Base-by-base conservation (phyloP, 2,888 invertebrate genomes). In the Papilio gigon region DNA sequence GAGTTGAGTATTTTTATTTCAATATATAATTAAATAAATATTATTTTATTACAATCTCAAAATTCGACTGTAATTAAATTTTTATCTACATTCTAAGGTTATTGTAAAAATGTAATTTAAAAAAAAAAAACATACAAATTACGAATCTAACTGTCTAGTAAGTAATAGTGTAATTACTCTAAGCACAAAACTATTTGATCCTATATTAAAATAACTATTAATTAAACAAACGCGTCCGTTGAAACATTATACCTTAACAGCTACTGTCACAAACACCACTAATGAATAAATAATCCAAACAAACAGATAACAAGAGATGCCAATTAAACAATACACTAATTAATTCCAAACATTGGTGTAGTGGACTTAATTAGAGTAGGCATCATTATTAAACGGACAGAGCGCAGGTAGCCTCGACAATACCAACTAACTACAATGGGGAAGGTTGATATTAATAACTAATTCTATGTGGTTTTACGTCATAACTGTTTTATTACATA, bases 311-410 rank as follows among this genome's bases (percentile, higher is more conserved):
- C 91, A 91, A 90, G 90, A 92, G 90, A 92, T 90, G 90, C 90
- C 91, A 91, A 91, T 92, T 92, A 91, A 91, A 92, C 91, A 91
- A 92, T 92, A 90, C 90, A 88, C 89, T 92, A 92, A 92, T 92
- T 91, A 92, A 91, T 92, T 90, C 90, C 91, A 92, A 92, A 92
- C 91, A 91, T 89, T 88, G 90, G 85, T 90, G 89, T 90, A 90
- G 87, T 92, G 91, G 90, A 90, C 90, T 90, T 91, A 91, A 92
- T 90, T 91, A 90, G 89, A 87, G 86, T 82, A 82, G 78, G 77
- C 76, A 77, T 77, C 78, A 78, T 78, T 78, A 78, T 78, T 78
- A 77, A 78, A 77, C 77, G 76, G 74, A 69, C 74, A 72, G 58
- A 73, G 80, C 75, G 78, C 80, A 81, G 77, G 78, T 77, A 77